Evolutionary conservation across 2,888 invertebrate genomes (phyloP).

Genomic region (Auanema freiburgensis): DNA sequence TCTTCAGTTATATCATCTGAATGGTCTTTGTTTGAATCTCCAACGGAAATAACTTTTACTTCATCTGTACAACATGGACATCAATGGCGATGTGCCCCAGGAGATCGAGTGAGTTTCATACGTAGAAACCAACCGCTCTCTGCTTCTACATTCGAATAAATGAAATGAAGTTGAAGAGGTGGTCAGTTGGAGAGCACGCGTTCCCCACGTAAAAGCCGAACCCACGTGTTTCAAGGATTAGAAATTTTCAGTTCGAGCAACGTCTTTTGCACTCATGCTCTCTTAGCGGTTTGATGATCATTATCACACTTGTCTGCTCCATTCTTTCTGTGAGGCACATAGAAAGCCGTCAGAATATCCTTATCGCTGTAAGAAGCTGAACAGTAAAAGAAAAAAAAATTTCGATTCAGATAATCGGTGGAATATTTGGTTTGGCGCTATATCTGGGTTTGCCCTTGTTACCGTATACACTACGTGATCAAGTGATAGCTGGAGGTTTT

Average conservation of each 20-base stretch:
- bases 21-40: conserved; percentile 42
- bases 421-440: conserved; percentile 29
- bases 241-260: conserved; percentile 22
- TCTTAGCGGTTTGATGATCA: conserved; percentile 27
- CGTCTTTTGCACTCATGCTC: conserved; percentile 31
- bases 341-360: conserved; percentile 39
- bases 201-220: neutral
- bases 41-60: conserved; percentile 34
- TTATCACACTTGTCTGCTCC: conserved; percentile 38
- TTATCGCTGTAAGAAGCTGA: conserved; percentile 38
- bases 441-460: conserved; percentile 37
- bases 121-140: conserved; percentile 12
- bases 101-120: conserved; percentile 23
- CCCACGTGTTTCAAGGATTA: neutral
- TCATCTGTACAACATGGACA: conserved; percentile 30
- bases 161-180: neutral
- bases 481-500: conserved; percentile 35
- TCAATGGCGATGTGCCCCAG: conserved; percentile 45
- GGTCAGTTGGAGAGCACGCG: too few relatives aligned
- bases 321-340: conserved; percentile 30
- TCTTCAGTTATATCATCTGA: conserved; percentile 41
- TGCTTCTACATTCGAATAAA: neutral
- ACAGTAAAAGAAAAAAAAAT: too few relatives aligned
- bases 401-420: conserved; percentile 25
- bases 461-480: conserved; percentile 31